phyloP scores from a whole-genome alignment of 2,888 invertebrate genomes.

The Stenodera caucasica region DNA sequence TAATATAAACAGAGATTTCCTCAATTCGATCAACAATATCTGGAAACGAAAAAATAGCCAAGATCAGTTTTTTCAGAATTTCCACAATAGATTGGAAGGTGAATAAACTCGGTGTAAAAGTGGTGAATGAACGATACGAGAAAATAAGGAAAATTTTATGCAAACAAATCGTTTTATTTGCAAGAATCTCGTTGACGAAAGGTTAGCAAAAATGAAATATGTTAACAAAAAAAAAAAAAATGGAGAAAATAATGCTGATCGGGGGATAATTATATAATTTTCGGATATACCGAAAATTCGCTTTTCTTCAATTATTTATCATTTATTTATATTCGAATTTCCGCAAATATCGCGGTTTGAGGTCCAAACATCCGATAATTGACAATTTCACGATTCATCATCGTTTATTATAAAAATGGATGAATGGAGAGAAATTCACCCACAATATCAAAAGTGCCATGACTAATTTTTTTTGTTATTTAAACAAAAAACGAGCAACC shows the following conservation, averaged over 20 bases:
- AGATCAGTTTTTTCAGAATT: constrained; percentile 6
- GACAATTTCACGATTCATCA: not conserved
- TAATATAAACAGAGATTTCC: too few species aligned
- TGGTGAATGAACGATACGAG: constrained; percentile 22
- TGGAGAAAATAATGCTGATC: not conserved
- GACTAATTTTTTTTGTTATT: constrained; percentile 1
- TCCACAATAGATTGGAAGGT: not conserved
- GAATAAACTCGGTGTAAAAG: constrained; percentile 2
- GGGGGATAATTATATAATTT: not conserved
- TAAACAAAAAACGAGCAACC: not conserved
- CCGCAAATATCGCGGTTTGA: not conserved
- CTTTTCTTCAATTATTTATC: too few species aligned
- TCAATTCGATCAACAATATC: not conserved
- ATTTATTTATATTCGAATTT: constrained; percentile 2
- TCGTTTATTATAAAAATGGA: not conserved
- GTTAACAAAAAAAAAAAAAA: too few species aligned
- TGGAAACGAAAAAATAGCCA: not conserved
- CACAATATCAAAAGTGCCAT: not conserved
- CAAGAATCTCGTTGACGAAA: constrained; percentile 12
- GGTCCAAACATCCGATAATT: not conserved
- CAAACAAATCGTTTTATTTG: constrained; percentile 18
- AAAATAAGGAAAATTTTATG: constrained; percentile 22
- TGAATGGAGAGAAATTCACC: not conserved
- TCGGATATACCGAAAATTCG: not conserved
- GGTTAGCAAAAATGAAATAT: not conserved